Conservation (phyloP, 1,140 invertebrate genomes). For the Hyposmocoma kahamanoa region DNA sequence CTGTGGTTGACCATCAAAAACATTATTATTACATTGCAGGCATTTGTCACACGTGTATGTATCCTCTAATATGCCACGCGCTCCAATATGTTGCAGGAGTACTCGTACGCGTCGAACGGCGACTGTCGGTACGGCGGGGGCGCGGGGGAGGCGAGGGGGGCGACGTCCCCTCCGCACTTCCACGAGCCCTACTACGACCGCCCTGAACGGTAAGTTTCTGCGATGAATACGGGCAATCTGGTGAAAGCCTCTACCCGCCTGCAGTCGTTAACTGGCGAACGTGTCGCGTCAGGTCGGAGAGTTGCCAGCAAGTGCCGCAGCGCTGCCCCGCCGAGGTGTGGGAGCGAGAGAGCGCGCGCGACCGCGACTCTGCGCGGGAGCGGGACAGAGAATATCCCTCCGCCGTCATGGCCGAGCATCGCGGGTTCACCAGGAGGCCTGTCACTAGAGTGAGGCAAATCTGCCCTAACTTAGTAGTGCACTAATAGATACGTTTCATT, state of each 20-base stretch:
- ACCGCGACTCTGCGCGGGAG: conserved; percentile 29
- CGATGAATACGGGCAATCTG: too few relatives aligned
- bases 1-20: too few relatives aligned
- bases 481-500: too few relatives aligned
- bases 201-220: conserved; percentile 43
- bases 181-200: conserved; percentile 39
- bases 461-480: too few relatives aligned
- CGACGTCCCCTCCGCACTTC: conserved; percentile 32
- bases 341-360: conserved; percentile 36
- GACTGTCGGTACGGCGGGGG: conserved; percentile 33
- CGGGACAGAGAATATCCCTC: conserved; percentile 44
- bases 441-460: conserved; percentile 57
- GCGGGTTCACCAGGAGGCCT: conserved; percentile 60
- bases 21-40: too few relatives aligned
- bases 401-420: conserved; percentile 62
- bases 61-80: too few relatives aligned
- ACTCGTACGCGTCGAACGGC: conserved; percentile 41
- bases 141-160: conserved; percentile 21
- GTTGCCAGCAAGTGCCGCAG: conserved; percentile 25
- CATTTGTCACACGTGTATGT: too few relatives aligned
- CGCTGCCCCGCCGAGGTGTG: conserved; percentile 20
- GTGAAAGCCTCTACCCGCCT: too few relatives aligned
- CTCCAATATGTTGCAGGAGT: conserved; percentile 29
- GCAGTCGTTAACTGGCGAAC: conserved; percentile 5
- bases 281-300: conserved; percentile 29